phyloP scores from a whole-genome alignment of 1,140 invertebrate species.

The Cyrtorhinus lividipennis region DNA sequence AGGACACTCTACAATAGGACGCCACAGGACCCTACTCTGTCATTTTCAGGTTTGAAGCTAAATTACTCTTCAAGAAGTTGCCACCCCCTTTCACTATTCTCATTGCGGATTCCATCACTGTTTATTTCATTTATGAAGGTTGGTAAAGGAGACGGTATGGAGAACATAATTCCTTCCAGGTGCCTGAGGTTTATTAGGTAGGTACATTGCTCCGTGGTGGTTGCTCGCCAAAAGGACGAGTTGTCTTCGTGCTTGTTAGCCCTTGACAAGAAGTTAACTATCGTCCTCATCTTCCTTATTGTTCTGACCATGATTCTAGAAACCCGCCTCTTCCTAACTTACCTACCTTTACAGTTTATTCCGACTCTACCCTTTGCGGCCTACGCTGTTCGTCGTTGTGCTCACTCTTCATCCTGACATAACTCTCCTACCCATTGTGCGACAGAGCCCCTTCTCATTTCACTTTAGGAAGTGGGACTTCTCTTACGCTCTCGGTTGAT shows the following conservation, averaged over 20 bases:
- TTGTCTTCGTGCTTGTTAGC: background rate
- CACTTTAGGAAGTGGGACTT: no score
- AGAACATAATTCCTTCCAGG: background rate
- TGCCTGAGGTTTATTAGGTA: conserved; percentile 3
- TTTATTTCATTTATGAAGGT: conserved; percentile 1
- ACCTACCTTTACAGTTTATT: no score
- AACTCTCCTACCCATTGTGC: no score
- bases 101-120: background rate
- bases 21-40: conserved; percentile 3
- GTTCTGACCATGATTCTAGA: no score
- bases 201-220: background rate
- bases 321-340: no score
- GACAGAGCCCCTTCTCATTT: no score
- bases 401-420: no score
- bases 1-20: background rate
- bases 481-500: no score
- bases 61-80: conserved; percentile 7
- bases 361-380: no score
- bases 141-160: background rate
- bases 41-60: conserved; percentile 7
- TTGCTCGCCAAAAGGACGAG: background rate
- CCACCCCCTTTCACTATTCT: background rate
- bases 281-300: background rate
- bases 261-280: background rate
- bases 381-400: no score